Base-by-base conservation (phyloP, 2,113 vertebrate species). In the Mystacornis crossleyi region DNA sequence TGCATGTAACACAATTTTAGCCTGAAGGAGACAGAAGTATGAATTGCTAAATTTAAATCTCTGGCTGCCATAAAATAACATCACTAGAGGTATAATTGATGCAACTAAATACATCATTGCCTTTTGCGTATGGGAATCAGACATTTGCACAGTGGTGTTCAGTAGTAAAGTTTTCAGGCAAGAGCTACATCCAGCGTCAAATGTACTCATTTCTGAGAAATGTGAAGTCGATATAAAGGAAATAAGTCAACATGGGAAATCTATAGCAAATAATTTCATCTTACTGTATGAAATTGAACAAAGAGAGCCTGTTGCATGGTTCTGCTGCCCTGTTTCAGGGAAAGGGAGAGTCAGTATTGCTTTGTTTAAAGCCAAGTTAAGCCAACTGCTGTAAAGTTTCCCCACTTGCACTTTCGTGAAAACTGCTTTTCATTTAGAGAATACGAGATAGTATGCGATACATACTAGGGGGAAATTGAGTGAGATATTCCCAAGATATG, bases 371-470 rank as follows among this genome's bases (percentile, higher is more conserved):
- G 50, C 12, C 9, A 55, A 19, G 3, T 73, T 94, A 36, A 36
- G 47, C 23, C 31, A 43, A 1, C 21, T 81, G 34, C 31, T 0
- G 0, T 77, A 47, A 69, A 36, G 34, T 53, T 79, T 77, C n/a
- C 21, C 14, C 34, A 2, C 28, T 65, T 90, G 12, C 23, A 40
- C 23, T 79, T 58, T 29, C 1, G 62, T 83, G 42, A 88, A 77
- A 70, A 54, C 34, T 40, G n/a, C 9, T 83, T 90, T 94, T n/a
- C 16, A 11, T 88, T 12, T 75, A 29, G 19, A 70, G 23, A 34
- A 25, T 17, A 34, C 13, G 50, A 19, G 25, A 33, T 36, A 50
- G 25, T 21, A 34, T 74, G 24, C 58, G 24, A 57, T 66, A 33
- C 4, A 50, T 87, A 62, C 29, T 42, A 47, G 29, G 20, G 14